These are phyloP conservation scores for Amblyteles armatorius DNA, from an alignment of 2,888 invertebrate species.

Conservation along the genomic window DNA sequence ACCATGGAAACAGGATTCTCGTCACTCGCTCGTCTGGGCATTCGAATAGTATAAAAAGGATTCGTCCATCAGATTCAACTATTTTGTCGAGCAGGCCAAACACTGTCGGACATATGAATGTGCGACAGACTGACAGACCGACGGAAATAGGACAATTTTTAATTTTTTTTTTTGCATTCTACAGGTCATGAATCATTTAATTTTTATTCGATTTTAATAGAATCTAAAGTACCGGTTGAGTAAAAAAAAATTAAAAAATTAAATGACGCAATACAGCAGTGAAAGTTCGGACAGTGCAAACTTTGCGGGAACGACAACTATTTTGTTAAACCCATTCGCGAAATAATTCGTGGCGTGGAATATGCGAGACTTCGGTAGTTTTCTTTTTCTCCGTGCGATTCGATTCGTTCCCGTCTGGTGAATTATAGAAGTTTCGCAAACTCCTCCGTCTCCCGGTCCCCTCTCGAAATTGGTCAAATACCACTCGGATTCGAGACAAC, in stretches of 20 bases:
- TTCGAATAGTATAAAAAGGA: constrained; percentile 7
- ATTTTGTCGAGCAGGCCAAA: background rate
- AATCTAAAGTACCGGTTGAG: background rate
- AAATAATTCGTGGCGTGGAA: background rate
- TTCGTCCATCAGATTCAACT: background rate
- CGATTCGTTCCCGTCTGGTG: constrained; percentile 34
- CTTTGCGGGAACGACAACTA: background rate
- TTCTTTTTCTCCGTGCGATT: background rate
- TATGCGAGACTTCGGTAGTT: background rate
- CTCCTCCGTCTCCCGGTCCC: constrained; percentile 2
- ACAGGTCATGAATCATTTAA: background rate
- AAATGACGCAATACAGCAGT: background rate
- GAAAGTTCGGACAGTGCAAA: background rate
- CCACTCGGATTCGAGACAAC: constrained; percentile 41
- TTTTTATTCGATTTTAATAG: background rate
- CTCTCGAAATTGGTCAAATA: constrained; percentile 55
- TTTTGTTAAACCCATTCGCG: background rate
- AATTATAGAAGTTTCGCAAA: constrained; percentile 58
- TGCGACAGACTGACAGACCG: background rate
- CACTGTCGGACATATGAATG: background rate
- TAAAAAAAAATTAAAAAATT: background rate
- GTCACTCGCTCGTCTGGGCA: constrained; percentile 21
- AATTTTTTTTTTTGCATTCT: background rate
- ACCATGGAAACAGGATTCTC: constrained; percentile 43
- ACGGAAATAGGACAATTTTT: background rate